phyloP scores from a whole-genome alignment of 2,888 invertebrate genomes.

The Eupithecia subumbrata region DNA sequence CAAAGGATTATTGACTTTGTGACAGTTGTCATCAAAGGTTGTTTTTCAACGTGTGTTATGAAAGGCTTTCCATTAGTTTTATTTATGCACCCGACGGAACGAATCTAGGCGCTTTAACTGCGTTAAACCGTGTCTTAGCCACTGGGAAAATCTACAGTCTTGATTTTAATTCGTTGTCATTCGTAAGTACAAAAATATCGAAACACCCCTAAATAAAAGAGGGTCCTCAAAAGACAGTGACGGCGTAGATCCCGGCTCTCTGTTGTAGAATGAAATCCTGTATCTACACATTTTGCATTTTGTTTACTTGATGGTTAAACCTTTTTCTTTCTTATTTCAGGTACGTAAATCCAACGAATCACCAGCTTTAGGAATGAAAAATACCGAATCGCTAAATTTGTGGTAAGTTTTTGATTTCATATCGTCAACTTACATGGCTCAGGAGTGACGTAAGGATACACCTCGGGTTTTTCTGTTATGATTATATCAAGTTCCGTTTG shows the following conservation, averaged over 20 bases:
- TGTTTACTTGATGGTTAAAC: background rate
- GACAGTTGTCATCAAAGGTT: background rate
- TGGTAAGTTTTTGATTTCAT: background rate
- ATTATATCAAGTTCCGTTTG: background rate
- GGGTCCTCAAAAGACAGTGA: too few species aligned
- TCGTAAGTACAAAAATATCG: background rate
- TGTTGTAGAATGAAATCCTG: too few species aligned
- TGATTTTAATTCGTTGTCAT: background rate
- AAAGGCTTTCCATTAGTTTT: background rate
- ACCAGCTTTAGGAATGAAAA: background rate
- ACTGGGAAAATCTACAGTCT: background rate
- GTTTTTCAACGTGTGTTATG: background rate
- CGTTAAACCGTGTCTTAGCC: background rate
- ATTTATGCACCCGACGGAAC: background rate
- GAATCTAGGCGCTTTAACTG: background rate
- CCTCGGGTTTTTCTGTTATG: background rate
- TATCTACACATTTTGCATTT: too few species aligned
- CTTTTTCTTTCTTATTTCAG: background rate
- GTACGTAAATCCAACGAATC: background rate
- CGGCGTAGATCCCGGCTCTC: too few species aligned
- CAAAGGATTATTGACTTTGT: slow-evolving; percentile 3
- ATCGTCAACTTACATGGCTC: background rate
- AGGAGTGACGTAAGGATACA: background rate
- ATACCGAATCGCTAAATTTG: background rate
- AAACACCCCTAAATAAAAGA: too few species aligned